These are phyloP conservation scores for Hipparchia sbordonii DNA, from an alignment of 2,888 invertebrate species.

Conservation along the genomic window DNA sequence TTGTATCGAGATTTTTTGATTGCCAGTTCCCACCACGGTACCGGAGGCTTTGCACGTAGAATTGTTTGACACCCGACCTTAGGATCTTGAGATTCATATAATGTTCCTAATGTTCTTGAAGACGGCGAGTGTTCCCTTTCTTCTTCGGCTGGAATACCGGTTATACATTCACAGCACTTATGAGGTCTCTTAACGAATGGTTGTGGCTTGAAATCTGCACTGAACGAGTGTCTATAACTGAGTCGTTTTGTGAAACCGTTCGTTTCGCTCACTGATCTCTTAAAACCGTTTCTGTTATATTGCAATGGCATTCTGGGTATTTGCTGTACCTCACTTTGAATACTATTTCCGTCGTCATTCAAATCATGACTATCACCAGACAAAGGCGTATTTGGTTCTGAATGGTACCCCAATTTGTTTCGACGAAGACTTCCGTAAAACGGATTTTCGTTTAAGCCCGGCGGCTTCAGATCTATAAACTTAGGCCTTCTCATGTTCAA, in stretches of 20 bases:
- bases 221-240: constrained; percentile 78
- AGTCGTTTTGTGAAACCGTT: constrained; percentile 76
- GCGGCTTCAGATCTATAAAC: constrained; percentile 71
- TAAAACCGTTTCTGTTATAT: constrained; percentile 73
- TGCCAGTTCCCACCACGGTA: constrained; percentile 95
- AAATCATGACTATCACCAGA: constrained; percentile 61
- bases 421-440: constrained; percentile 72
- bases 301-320: constrained; percentile 76
- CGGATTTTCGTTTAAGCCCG: constrained; percentile 59
- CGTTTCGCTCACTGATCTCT: constrained; percentile 75
- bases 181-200: constrained; percentile 64
- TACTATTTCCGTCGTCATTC: constrained; percentile 58
- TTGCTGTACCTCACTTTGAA: constrained; percentile 71
- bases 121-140: constrained; percentile 57
- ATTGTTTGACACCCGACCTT: constrained; percentile 87
- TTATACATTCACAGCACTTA: constrained; percentile 78
- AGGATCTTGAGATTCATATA: constrained; percentile 84
- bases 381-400: constrained; percentile 78
- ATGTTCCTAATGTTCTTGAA: constrained; percentile 73
- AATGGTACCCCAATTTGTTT: constrained; percentile 75
- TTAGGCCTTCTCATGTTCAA: constrained; percentile 76
- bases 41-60: constrained; percentile 85
- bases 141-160: constrained; percentile 72
- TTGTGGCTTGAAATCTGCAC: constrained; percentile 70
- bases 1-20: constrained; percentile 90